phyloP scores from a whole-genome alignment of 2,888 invertebrate species.

The Magallana nippona region DNA sequence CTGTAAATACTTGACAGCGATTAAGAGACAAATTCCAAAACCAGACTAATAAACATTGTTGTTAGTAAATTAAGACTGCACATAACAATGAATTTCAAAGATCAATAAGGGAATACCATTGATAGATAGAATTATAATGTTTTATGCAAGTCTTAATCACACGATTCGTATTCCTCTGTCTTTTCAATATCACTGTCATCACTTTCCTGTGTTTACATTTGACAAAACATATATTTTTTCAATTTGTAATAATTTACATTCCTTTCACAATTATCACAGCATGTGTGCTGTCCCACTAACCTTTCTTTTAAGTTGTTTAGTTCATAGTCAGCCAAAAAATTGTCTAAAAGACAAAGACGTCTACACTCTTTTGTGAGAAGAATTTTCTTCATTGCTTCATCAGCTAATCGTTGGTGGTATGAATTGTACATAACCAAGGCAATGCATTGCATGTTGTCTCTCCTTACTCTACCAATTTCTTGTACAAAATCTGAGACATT shows the following conservation, averaged over 20 bases:
- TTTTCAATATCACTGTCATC: too few relatives aligned
- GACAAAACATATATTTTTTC: not conserved
- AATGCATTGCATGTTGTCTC: not conserved
- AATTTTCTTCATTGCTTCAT: not conserved
- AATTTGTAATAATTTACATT: not conserved
- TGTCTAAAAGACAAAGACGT: not conserved
- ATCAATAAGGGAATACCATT: too few relatives aligned
- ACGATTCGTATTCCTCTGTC: too few relatives aligned
- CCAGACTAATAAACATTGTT: too few relatives aligned
- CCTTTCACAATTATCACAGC: not conserved
- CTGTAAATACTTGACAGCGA: too few relatives aligned
- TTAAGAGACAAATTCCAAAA: too few relatives aligned
- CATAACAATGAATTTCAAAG: too few relatives aligned
- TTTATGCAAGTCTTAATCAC: too few relatives aligned
- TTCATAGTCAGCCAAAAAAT: not conserved
- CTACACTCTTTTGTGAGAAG: not conserved
- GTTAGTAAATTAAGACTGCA: too few relatives aligned
- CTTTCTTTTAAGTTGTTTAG: not conserved
- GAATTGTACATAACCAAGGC: constrained; percentile 3
- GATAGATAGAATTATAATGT: too few relatives aligned
- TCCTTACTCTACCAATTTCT: not conserved
- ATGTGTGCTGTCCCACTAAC: not conserved
- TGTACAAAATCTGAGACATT: not conserved
- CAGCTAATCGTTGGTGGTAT: not conserved
- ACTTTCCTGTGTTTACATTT: too few relatives aligned